Conservation (phyloP, 2,888 invertebrate species). For the Thera britannica region DNA sequence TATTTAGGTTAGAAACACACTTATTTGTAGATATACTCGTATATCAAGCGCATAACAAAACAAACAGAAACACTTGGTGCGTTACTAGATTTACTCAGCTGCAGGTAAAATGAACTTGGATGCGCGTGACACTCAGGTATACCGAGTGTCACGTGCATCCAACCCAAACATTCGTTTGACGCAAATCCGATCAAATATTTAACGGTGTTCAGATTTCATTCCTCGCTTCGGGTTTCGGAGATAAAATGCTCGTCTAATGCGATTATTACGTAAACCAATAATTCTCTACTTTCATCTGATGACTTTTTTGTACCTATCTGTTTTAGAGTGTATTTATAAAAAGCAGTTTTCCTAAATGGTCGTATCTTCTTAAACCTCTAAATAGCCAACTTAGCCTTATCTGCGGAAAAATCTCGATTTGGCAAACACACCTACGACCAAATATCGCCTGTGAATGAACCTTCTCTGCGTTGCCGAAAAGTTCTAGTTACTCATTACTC, state of each 20-base stretch:
- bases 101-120: conserved; percentile 43
- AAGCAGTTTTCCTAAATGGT: too few relatives aligned
- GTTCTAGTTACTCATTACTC: too few relatives aligned
- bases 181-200: conserved; percentile 80
- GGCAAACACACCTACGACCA: too few relatives aligned
- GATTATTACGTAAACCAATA: conserved; percentile 66
- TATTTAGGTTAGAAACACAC: too few relatives aligned
- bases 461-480: too few relatives aligned
- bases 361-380: neutral
- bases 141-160: conserved; percentile 47
- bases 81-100: neutral
- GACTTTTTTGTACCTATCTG: conserved; percentile 17
- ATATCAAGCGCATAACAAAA: too few relatives aligned
- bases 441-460: too few relatives aligned
- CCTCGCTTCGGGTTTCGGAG: conserved; percentile 61
- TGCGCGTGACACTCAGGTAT: conserved; percentile 2
- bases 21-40: too few relatives aligned
- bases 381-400: too few relatives aligned
- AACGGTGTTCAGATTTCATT: conserved; percentile 71
- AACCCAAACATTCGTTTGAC: conserved; percentile 63
- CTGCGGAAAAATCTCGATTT: too few relatives aligned
- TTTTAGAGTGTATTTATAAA: neutral
- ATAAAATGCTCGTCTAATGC: conserved; percentile 65
- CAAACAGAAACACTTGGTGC: neutral
- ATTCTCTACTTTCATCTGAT: conserved; percentile 50